phyloP scores from a whole-genome alignment of 2,888 invertebrate species.

The Rutpela maculata region DNA sequence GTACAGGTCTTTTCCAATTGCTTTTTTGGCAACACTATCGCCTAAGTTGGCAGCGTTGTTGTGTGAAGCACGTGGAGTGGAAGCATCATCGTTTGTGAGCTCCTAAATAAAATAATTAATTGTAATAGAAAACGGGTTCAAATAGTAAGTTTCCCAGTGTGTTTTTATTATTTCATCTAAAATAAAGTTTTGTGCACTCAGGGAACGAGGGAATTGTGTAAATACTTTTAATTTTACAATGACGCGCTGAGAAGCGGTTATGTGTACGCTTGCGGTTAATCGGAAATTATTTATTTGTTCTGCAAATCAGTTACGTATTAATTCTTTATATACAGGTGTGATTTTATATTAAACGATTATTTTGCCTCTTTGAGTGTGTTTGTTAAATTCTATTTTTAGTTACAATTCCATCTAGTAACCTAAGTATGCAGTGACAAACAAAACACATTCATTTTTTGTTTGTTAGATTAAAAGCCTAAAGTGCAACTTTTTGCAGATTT shows the following conservation, averaged over 20 bases:
- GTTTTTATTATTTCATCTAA: constrained; percentile 1
- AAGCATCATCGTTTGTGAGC: constrained; percentile 61
- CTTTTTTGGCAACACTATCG: constrained; percentile 16
- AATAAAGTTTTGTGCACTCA: not conserved
- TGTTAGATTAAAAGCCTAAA: constrained; percentile 13
- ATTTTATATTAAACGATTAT: constrained; percentile 10
- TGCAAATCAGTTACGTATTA: constrained; percentile 13
- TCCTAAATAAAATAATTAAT: constrained; percentile 37
- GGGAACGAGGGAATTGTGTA: not conserved
- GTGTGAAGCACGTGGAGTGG: constrained; percentile 70
- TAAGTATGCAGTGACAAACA: constrained; percentile 39
- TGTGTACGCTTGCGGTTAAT: constrained; percentile 35
- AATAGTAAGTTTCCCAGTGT: constrained; percentile 27
- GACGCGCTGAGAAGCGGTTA: constrained; percentile 44
- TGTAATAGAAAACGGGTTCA: constrained; percentile 31
- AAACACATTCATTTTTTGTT: constrained; percentile 40
- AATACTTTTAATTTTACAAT: constrained; percentile 4
- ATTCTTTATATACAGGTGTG: constrained; percentile 4
- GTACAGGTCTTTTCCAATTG: constrained; percentile 23
- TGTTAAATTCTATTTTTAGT: constrained; percentile 41
- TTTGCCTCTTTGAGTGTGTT: constrained; percentile 6
- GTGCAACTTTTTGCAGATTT: not conserved
- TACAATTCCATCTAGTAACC: constrained; percentile 38
- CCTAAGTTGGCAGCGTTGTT: constrained; percentile 67
- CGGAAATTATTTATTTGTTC: constrained; percentile 28